phyloP scores from a whole-genome alignment of 2,113 vertebrate species.

The Pelvicachromis taeniatus region DNA sequence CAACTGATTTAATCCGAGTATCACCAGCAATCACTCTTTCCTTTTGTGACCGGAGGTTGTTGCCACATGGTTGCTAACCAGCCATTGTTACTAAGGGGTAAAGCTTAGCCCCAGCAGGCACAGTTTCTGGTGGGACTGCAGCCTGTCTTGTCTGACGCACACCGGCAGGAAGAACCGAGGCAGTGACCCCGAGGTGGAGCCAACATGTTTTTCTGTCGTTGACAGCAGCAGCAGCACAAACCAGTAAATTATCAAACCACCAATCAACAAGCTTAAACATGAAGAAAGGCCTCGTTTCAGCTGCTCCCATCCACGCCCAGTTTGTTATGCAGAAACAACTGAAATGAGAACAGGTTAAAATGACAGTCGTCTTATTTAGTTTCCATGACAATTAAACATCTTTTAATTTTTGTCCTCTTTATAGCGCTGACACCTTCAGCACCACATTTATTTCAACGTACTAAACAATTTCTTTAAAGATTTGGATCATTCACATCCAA shows the following conservation, averaged over 20 bases:
- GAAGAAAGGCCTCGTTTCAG: accelerated
- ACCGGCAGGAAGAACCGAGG: neutral
- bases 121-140: neutral
- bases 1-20: accelerated
- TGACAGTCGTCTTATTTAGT: neutral
- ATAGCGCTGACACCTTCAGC: neutral
- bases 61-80: neutral
- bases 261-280: neutral
- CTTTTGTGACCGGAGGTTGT: neutral
- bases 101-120: accelerated
- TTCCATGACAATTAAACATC: neutral
- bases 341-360: neutral
- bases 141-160: neutral
- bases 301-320: neutral
- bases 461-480: neutral
- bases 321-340: neutral
- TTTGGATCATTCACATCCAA: neutral
- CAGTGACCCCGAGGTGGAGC: accelerated
- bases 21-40: neutral
- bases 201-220: accelerated
- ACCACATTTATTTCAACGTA: neutral
- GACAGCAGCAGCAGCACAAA: neutral
- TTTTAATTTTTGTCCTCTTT: accelerated
- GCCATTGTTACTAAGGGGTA: neutral
- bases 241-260: neutral